These are phyloP conservation scores for Mionectes olivaceus DNA, from an alignment of 2,797 vertebrate genomes.

Conservation along the genomic window DNA sequence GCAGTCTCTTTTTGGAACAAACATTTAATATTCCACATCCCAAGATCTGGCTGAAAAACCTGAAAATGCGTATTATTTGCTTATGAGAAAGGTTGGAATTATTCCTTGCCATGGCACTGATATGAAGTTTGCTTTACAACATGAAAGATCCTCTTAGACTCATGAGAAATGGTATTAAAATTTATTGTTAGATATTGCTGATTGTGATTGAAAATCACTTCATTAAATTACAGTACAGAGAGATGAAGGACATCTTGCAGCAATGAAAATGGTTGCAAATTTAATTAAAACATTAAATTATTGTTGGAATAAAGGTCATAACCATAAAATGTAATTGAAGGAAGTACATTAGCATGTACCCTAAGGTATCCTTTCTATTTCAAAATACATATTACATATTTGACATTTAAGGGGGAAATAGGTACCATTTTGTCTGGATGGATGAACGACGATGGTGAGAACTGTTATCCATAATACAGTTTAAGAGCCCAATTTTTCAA, in stretches of 20 bases:
- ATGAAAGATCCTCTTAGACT: not conserved
- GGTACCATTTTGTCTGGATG: slow-evolving; percentile 54
- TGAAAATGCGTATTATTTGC: not conserved
- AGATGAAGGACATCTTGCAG: slow-evolving; percentile 66
- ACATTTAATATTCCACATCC: not conserved
- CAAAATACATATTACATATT: slow-evolving; percentile 60
- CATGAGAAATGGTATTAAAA: slow-evolving; percentile 45
- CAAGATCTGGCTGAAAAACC: not conserved
- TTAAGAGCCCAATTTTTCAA: slow-evolving; percentile 40
- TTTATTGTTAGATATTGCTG: slow-evolving; percentile 46
- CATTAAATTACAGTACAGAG: slow-evolving; percentile 63
- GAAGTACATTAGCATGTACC: slow-evolving; percentile 64
- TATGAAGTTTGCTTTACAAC: slow-evolving; percentile 28
- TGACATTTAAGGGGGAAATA: slow-evolving; percentile 70
- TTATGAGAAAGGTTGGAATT: not conserved
- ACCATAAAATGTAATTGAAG: slow-evolving; percentile 73
- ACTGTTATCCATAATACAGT: slow-evolving; percentile 18
- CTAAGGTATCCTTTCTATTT: slow-evolving; percentile 63
- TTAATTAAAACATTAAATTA: slow-evolving; percentile 79
- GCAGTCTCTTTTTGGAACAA: not conserved
- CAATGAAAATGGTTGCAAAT: slow-evolving; percentile 66
- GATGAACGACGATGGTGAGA: slow-evolving; percentile 35
- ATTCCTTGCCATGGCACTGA: not conserved
- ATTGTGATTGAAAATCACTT: slow-evolving; percentile 64
- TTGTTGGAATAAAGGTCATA: slow-evolving; percentile 75